A percentile compares a stretch with the other conserved stretches of the same genome.
These are phyloP conservation scores for Pedicia rivosa DNA, from an alignment of 2,888 invertebrate genomes.

Conservation along the genomic window DNA sequence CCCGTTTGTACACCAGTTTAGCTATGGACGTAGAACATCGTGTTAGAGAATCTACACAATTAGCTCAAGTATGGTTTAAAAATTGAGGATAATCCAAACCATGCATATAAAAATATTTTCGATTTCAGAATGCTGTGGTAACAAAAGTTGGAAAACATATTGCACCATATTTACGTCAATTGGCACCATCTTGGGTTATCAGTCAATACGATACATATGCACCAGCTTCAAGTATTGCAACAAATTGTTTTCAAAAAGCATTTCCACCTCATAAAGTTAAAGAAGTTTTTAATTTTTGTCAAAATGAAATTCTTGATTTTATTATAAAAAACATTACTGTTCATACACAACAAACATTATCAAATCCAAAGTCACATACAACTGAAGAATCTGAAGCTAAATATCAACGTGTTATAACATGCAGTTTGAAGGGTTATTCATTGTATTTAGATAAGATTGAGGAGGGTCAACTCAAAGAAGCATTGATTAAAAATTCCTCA, in stretches of 20 bases:
- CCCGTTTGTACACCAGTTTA: slow-evolving; percentile 57
- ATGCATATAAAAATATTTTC: background rate
- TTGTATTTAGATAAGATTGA: slow-evolving; percentile 42
- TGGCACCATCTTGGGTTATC: slow-evolving; percentile 73
- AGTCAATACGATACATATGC: slow-evolving; percentile 75
- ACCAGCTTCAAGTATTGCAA: slow-evolving; percentile 62
- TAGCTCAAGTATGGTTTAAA: slow-evolving; percentile 38
- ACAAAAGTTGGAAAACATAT: slow-evolving; percentile 53
- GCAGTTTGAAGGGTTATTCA: slow-evolving; percentile 48
- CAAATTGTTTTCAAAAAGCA: slow-evolving; percentile 48
- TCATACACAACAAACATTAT: slow-evolving; percentile 38
- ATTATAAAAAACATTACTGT: slow-evolving; percentile 53
- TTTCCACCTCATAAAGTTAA: slow-evolving; percentile 64
- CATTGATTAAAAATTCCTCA: slow-evolving; percentile 33
- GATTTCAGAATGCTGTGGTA: slow-evolving; percentile 35
- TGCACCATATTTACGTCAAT: slow-evolving; percentile 60
- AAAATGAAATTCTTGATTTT: slow-evolving; percentile 58
- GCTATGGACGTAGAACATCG: slow-evolving; percentile 66
- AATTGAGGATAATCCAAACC: background rate
- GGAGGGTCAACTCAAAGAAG: slow-evolving; percentile 33
- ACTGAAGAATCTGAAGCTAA: slow-evolving; percentile 52
- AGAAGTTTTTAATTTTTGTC: slow-evolving; percentile 69
- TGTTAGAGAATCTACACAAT: slow-evolving; percentile 63
- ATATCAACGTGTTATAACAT: slow-evolving; percentile 45
- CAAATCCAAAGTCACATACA: slow-evolving; percentile 35